Conservation (phyloP, 2,797 vertebrate genomes). For the Perodicticus potto region DNA sequence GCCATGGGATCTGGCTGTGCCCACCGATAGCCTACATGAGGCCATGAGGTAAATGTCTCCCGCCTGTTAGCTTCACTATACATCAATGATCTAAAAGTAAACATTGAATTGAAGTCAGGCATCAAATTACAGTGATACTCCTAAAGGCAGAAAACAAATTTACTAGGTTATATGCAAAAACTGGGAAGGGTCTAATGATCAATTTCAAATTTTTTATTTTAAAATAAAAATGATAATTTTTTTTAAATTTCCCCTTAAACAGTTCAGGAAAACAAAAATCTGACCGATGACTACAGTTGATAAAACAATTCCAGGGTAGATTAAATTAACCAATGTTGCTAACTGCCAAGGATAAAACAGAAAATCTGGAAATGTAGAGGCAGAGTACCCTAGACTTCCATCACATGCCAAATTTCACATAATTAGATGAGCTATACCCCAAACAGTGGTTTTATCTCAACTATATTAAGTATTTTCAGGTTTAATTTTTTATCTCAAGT, state of each 20-base stretch:
- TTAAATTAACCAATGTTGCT: conserved; percentile 12
- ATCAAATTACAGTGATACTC: background rate
- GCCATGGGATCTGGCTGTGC: conserved; percentile 99
- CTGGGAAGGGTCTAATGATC: background rate
- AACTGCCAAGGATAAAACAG: conserved; percentile 24
- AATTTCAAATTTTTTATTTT: conserved; percentile 44
- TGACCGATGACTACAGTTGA: background rate
- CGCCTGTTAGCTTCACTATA: conserved; percentile 99
- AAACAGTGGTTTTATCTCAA: background rate
- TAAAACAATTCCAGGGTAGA: background rate
- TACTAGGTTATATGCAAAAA: conserved; percentile 11
- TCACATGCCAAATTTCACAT: background rate
- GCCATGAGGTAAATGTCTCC: conserved; percentile 99
- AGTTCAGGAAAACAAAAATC: conserved; percentile 23
- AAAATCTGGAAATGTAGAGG: conserved; percentile 8
- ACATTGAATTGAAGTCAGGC: background rate
- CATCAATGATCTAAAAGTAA: conserved; percentile 95
- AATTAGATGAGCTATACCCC: conserved; percentile 8
- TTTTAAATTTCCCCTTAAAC: conserved; percentile 33
- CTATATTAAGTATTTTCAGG: background rate
- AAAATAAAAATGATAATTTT: conserved; percentile 38
- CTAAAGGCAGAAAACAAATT: background rate
- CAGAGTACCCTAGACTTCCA: background rate
- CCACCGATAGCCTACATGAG: conserved; percentile 98
- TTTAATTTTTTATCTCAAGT: background rate